Base-by-base conservation (phyloP, 2,888 invertebrate genomes). In the Sabatieria punctata region DNA sequence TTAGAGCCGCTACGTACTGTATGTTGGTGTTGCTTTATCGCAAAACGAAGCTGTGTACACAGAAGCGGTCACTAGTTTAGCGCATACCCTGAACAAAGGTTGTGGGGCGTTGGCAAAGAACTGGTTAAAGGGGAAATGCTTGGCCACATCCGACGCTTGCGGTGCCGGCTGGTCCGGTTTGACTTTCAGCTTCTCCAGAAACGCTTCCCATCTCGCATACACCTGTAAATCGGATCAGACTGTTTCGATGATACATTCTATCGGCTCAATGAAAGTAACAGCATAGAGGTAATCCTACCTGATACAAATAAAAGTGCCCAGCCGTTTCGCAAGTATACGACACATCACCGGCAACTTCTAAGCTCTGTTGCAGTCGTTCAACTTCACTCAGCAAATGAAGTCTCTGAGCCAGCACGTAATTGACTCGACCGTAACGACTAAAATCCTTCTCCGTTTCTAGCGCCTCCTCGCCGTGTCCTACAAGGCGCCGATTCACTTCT, bases 371-470 rank as follows among this genome's bases (percentile, higher is more conserved):
- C 23, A 97, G 72, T 33, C 82, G 76, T 52, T 81, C 82, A 13
- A 95, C 95, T 64, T 83, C 80, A 57, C 77, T 77, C 2, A 97
- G 72, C 21, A 95, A 71, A 61, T 91, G 85, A 54, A 97, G 69
- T 4, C 95, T 78, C 69, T 91, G 88, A 0, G 86, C 82, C 41
- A 99, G 71, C 38, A 99, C 95, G 70, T 88, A 97, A 72, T 97
- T 97, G 1, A 97, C 97, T 46, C 97, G 78, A 1, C 97, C 97
- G 67, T 97, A 97, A 71, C 85, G 78, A 62, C 93, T 93, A 69
- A 91, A 97, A 67, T 99, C 97, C 67, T 97, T 97, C 65, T 95
- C 95, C 0, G 97, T 99, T 68, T 97, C 95, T 45, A 97, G 70
- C 0, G 88, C 85, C 65, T 97, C 95, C 66, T 99, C 97, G 15